Base-by-base conservation (phyloP, 2,888 invertebrate species). In the Troglohyphantes excavatus region DNA sequence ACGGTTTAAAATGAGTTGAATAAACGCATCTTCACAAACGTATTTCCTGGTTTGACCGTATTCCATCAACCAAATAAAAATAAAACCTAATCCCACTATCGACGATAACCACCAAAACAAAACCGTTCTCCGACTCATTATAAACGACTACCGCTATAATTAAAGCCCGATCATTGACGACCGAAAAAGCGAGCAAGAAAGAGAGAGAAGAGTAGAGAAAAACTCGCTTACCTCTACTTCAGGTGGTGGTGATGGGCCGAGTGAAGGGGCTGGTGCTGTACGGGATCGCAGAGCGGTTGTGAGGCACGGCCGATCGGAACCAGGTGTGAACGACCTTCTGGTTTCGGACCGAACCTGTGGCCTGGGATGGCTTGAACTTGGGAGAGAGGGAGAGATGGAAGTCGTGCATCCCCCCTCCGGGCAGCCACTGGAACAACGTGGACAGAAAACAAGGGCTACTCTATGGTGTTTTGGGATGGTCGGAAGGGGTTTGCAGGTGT, bases 321-420 rank as follows among this genome's bases (percentile, higher is more conserved):
- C 3, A 65, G 73, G 73, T 61, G 83, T 83, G 83, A 83, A 83
- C 83, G 83, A 83, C 83, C 83, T 83, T 83, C 72, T 73, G 73
- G 6, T 78, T 63, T 78, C 43, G 63, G 29, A 26, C 13, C 75
- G 53, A 53, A 46, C 68, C 29, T 59, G 68, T 82, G 82, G 82
- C 82, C 82, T 68, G 79, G 46, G 79, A 81, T 81, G 39, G 82
- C 27, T 83, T 83, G 83, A 83, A 83, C 83, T 83, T 83, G 73
- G 73, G 39, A n/a, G n/a, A n/a, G n/a, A n/a, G n/a, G n/a, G n/a
- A n/a, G n/a, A n/a, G n/a, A n/a, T n/a, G n/a, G n/a, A n/a, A n/a
- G 63, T 65, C 73, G 27, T 73, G 81, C 43, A 29, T 82, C 39
- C 59, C 73, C 83, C 73, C 39, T n/a, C 27, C 26, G 72, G 73